These are phyloP conservation scores for Conus betulinus DNA, from an alignment of 1,140 invertebrate genomes.

Conservation along the genomic window DNA sequence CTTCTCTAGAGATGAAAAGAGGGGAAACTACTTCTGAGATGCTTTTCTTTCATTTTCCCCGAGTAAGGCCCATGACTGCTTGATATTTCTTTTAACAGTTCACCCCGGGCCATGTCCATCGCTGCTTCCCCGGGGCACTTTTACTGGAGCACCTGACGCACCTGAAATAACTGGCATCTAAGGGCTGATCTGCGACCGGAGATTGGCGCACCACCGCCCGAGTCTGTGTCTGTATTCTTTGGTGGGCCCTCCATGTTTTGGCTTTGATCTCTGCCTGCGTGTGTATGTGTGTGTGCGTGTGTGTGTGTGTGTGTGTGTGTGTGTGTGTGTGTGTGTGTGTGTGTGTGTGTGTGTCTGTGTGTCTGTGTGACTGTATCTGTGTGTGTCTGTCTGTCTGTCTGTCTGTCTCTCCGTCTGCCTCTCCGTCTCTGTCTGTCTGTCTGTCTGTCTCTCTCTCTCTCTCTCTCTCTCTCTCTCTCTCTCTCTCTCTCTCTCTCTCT, in stretches of 20 bases:
- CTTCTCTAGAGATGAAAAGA: no score
- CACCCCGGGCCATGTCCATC: no score
- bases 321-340: not conserved
- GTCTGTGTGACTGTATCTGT: not conserved
- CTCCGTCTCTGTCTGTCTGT: not conserved
- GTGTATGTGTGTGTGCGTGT: conserved; percentile 12
- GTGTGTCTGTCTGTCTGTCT: not conserved
- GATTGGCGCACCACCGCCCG: no score
- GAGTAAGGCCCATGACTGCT: no score
- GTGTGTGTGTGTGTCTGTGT: not conserved
- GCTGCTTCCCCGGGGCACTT: no score
- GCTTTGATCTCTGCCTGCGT: not conserved
- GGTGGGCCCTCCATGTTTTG: not conserved
- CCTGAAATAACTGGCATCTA: no score
- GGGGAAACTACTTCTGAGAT: no score
- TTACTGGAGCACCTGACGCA: no score
- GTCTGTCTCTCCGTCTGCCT: not conserved
- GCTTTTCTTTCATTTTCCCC: no score
- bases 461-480: conserved; percentile 3
- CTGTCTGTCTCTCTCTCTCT: not conserved
- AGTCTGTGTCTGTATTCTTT: no score
- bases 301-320: conserved; percentile 9
- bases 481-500: conserved; percentile 16
- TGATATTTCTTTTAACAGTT: no score
- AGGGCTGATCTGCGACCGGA: no score